A percentile compares a stretch with the other conserved stretches of the same genome.
phyloP scores from a whole-genome alignment of 2,113 vertebrate species.

The Synodontis membranacea region DNA sequence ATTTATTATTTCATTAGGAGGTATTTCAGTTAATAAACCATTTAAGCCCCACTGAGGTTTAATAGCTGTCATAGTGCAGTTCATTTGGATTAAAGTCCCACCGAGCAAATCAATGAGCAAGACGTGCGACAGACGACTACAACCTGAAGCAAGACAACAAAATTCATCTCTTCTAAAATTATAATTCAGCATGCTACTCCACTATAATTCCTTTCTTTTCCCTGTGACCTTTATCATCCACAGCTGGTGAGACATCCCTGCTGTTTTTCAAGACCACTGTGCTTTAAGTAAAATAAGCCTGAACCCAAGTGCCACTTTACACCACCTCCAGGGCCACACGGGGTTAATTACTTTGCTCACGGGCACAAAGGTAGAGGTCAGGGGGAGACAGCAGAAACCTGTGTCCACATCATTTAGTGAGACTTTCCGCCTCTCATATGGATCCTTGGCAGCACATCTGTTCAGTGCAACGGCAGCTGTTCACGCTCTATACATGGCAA shows the following conservation, averaged over 20 bases:
- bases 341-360: slow-evolving; percentile 30
- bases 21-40: slow-evolving; percentile 6
- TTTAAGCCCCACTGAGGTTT: background rate
- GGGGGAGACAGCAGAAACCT: slow-evolving; percentile 9
- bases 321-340: background rate
- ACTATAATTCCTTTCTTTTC: background rate
- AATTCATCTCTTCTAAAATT: no score
- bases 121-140: background rate
- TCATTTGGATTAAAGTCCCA: background rate
- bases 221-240: slow-evolving; percentile 10
- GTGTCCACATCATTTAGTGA: background rate
- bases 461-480: slow-evolving; percentile 26
- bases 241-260: background rate
- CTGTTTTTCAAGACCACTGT: slow-evolving; percentile 11
- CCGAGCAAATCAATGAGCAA: background rate
- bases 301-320: slow-evolving; percentile 4
- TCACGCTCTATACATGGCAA: background rate
- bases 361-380: slow-evolving; percentile 16
- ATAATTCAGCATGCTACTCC: background rate
- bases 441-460: slow-evolving; percentile 24
- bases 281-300: background rate
- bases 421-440: background rate
- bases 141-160: background rate
- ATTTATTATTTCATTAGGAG: background rate
- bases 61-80: background rate